A percentile compares a stretch with the other conserved stretches of the same genome.
phyloP scores from a whole-genome alignment of 2,113 vertebrate species.

The Solenodon paradoxus region DNA sequence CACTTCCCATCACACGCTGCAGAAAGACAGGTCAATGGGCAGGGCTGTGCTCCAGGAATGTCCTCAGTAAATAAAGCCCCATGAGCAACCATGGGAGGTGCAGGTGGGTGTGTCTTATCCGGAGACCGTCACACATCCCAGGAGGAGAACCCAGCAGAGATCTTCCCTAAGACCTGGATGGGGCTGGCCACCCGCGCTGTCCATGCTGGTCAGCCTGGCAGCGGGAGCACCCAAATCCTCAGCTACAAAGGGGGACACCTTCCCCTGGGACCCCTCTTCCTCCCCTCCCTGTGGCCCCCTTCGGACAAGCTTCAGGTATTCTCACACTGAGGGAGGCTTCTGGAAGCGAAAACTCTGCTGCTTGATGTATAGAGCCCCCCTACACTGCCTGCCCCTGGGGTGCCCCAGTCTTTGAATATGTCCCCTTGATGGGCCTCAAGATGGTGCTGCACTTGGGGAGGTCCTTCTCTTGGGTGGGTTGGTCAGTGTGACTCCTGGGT shows the following conservation, averaged over 20 bases:
- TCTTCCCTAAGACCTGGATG: not conserved
- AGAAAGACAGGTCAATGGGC: too few species aligned
- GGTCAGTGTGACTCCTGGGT: not conserved
- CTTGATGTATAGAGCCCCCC: not conserved
- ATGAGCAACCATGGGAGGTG: too few species aligned
- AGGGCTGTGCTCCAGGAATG: too few species aligned
- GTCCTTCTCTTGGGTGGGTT: not conserved
- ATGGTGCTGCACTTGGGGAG: not conserved
- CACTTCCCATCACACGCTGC: too few species aligned
- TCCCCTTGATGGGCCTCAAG: not conserved
- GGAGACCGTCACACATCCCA: not conserved
- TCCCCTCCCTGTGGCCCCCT: not conserved
- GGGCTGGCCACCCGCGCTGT: not conserved
- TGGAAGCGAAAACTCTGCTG: not conserved
- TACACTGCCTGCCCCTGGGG: not conserved
- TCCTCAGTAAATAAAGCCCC: too few species aligned
- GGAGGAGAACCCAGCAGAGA: not conserved
- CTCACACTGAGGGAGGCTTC: not conserved
- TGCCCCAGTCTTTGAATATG: not conserved
- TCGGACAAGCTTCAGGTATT: not conserved
- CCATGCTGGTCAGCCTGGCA: not conserved
- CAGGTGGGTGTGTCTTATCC: not conserved
- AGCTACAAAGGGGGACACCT: not conserved
- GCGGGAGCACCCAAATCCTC: not conserved
- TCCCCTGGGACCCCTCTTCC: too few species aligned